Base-by-base conservation (phyloP, 1,140 invertebrate genomes). In the Metopolophium dirhodum region DNA sequence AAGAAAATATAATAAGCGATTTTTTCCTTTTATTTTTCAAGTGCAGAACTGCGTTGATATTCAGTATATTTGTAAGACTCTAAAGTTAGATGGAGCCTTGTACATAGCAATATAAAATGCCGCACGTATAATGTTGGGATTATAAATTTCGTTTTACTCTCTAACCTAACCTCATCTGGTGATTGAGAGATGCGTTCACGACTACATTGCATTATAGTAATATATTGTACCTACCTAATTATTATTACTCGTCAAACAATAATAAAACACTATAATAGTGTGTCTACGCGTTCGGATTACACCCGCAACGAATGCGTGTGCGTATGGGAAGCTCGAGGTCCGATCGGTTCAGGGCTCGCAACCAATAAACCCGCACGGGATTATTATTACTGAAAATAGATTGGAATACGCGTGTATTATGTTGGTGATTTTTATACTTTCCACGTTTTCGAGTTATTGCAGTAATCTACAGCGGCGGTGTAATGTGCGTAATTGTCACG, bases 341-440 rank as follows among this genome's bases (percentile, higher is more conserved):
- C 87, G 49, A 89, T 87, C n/a, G n/a, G 47, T 54, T 35, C 20
- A 35, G 49, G 7, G n/a, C 14, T 0, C 30, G 47, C 61, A 47
- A 47, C 30, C n/a, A 35, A 9, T 54, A 30, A 41, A 54, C 61
- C 30, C 22, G 41, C 88, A 3, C 35, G 35, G 51, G 88, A 57
- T 89, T 89, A 89, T 87, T 51, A 51, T 54, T 37, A 57, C 88
- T 41, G 88, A 89, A 89, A 89, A 89, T 89, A 89, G 88, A 89
- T 57, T 26, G 9, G 4, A 54, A 14, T 57, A 11, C 35, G n/a
- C 35, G 22, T n/a, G 30, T n/a, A 77, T 77, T n/a, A 77, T 18
- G n/a, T 77, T 77, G n/a, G n/a, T 77, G 37, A 57, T 54, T 89
- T 89, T 89, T 89, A 89, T 89, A 26, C 49, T 89, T 89, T 89